phyloP scores from a whole-genome alignment of 2,888 invertebrate species.

The Cerceris rybyensis region DNA sequence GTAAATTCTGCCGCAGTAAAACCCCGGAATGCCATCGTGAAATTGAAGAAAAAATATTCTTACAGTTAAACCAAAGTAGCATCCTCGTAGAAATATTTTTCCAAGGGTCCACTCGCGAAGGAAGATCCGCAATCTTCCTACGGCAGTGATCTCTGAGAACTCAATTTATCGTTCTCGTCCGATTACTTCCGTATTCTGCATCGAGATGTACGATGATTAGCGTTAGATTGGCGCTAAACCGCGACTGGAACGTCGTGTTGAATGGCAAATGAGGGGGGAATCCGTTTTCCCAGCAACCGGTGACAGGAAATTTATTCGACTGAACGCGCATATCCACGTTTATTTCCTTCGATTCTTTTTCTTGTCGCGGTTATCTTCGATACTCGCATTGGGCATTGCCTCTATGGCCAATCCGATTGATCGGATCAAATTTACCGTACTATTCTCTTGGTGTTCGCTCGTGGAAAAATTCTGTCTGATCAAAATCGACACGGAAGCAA shows the following conservation, averaged over 20 bases:
- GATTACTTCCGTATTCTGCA: slow-evolving; percentile 59
- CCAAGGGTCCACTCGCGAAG: neutral
- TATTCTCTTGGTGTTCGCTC: too few species aligned
- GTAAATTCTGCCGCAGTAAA: too few species aligned
- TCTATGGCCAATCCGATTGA: slow-evolving; percentile 16
- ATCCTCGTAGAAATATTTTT: neutral
- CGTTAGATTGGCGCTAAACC: slow-evolving; percentile 57
- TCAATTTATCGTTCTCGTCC: slow-evolving; percentile 37
- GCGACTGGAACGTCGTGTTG: slow-evolving; percentile 40
- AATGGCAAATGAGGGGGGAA: slow-evolving; percentile 57
- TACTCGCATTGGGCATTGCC: neutral
- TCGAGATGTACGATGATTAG: slow-evolving; percentile 64
- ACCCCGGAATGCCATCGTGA: neutral
- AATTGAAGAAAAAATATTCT: neutral
- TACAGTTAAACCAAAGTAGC: neutral
- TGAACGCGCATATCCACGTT: slow-evolving; percentile 30
- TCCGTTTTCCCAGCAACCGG: slow-evolving; percentile 48
- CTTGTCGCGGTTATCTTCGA: neutral
- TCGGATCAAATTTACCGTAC: slow-evolving; percentile 1
- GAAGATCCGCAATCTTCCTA: neutral
- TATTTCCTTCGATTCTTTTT: slow-evolving; percentile 21
- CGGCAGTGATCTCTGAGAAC: neutral
- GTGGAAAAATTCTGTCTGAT: too few species aligned
- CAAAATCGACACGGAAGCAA: too few species aligned
- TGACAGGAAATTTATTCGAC: slow-evolving; percentile 57